Percentiles rank a stretch among this genome's conserved stretches.
phyloP scores from a whole-genome alignment of 2,113 vertebrate species.

The Gymnogyps californianus region DNA sequence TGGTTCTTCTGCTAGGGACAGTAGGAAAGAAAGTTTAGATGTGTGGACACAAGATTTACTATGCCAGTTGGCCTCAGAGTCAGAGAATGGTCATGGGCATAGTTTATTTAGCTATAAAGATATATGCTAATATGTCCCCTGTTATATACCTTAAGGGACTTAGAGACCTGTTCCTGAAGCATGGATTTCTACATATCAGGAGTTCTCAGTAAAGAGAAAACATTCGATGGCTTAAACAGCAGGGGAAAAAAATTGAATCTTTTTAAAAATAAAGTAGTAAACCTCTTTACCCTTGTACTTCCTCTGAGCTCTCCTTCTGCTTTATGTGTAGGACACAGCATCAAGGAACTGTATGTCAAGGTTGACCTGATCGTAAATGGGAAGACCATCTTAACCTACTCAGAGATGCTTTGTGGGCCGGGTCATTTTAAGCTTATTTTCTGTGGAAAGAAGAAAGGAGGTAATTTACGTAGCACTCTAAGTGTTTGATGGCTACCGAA shows the following conservation, averaged over 20 bases:
- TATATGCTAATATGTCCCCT: not conserved
- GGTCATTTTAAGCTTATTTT: constrained; percentile 54
- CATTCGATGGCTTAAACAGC: not conserved
- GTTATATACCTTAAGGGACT: not conserved
- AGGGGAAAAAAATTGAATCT: fast-evolving
- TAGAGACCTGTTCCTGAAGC: not conserved
- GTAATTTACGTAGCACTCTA: constrained; percentile 53
- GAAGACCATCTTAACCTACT: constrained; percentile 13
- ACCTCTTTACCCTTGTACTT: not conserved
- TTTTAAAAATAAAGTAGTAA: not conserved
- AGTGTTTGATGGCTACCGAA: not conserved
- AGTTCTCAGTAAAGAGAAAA: not conserved
- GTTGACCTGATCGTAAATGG: constrained; percentile 10
- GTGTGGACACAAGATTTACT: not conserved
- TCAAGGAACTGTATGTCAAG: constrained; percentile 52
- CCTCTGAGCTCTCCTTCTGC: not conserved
- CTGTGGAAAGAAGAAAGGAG: constrained; percentile 79
- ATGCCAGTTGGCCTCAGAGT: not conserved
- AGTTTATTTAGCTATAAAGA: not conserved
- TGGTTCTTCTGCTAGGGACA: not conserved
- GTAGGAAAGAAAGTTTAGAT: not conserved
- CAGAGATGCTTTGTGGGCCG: constrained; percentile 42
- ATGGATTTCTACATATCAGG: not conserved
- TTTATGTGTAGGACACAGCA: constrained; percentile 58
- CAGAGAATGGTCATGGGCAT: not conserved